A percentile compares a stretch with the other conserved stretches of the same genome.
These are phyloP conservation scores for Numida meleagris DNA, from an alignment of 2,113 vertebrate species.

Conservation along the genomic window DNA sequence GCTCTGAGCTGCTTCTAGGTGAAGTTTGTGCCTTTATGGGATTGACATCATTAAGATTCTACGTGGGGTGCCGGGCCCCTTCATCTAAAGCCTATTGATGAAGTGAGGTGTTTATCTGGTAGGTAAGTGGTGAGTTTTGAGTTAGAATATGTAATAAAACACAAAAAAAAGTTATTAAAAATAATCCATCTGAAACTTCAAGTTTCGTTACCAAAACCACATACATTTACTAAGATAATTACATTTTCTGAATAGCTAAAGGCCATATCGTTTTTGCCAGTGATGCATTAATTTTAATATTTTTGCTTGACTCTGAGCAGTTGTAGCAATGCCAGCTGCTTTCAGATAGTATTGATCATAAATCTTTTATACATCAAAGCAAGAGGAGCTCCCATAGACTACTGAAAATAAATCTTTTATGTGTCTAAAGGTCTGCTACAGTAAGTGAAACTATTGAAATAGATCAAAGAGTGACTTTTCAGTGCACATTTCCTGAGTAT, in stretches of 20 bases:
- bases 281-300: neutral
- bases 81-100: neutral
- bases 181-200: slow-evolving; percentile 19
- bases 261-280: neutral
- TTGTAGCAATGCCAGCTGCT: slow-evolving; percentile 11
- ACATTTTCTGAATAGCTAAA: neutral
- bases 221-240: slow-evolving; percentile 20
- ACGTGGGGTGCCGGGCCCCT: neutral
- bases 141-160: slow-evolving; percentile 6
- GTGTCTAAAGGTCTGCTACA: neutral
- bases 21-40: neutral
- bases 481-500: neutral
- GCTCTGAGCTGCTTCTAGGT: neutral
- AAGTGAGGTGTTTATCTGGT: neutral
- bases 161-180: slow-evolving; percentile 50
- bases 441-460: neutral
- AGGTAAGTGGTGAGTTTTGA: neutral
- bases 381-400: slow-evolving; percentile 11
- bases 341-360: slow-evolving; percentile 44
- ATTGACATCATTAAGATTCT: neutral
- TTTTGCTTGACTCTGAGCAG: neutral
- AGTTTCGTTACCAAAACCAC: slow-evolving; percentile 21
- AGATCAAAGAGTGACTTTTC: slow-evolving; percentile 41
- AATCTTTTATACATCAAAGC: slow-evolving; percentile 53
- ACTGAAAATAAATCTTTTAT: slow-evolving; percentile 24